phyloP scores from a whole-genome alignment of 2,797 vertebrate genomes.

The Todus mexicanus region DNA sequence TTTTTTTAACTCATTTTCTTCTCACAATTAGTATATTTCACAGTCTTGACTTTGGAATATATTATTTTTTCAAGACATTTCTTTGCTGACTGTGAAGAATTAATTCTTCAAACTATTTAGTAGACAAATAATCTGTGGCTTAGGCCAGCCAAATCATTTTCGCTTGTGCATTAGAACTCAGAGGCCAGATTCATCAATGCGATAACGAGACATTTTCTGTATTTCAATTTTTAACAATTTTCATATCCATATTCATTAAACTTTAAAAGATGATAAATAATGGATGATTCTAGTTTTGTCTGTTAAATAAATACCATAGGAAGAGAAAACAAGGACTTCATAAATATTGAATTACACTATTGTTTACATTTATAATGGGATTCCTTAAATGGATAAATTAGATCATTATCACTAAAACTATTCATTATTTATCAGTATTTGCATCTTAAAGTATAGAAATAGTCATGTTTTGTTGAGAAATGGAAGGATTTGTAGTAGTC shows the following conservation, averaged over 20 bases:
- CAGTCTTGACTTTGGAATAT: neutral
- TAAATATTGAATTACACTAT: neutral
- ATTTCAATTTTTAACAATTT: conserved; percentile 32
- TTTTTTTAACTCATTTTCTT: neutral
- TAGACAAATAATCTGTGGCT: neutral
- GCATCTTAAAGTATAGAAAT: neutral
- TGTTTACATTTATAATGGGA: conserved; percentile 15
- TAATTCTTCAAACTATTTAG: neutral
- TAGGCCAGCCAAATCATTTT: neutral
- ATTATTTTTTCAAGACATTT: neutral
- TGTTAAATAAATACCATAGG: conserved; percentile 5
- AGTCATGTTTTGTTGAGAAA: neutral
- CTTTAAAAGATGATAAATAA: conserved; percentile 22
- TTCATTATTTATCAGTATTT: neutral
- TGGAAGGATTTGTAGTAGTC: neutral
- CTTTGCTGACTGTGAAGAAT: neutral
- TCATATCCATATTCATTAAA: conserved; percentile 27
- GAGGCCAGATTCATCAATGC: neutral
- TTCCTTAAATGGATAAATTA: neutral
- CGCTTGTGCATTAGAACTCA: neutral
- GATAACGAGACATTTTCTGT: neutral
- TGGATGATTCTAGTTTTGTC: neutral
- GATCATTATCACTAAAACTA: neutral
- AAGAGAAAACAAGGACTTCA: conserved; percentile 26
- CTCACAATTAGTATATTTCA: neutral